Base-by-base conservation (phyloP, 1,140 invertebrate genomes). In the Meloidogyne floridensis region DNA sequence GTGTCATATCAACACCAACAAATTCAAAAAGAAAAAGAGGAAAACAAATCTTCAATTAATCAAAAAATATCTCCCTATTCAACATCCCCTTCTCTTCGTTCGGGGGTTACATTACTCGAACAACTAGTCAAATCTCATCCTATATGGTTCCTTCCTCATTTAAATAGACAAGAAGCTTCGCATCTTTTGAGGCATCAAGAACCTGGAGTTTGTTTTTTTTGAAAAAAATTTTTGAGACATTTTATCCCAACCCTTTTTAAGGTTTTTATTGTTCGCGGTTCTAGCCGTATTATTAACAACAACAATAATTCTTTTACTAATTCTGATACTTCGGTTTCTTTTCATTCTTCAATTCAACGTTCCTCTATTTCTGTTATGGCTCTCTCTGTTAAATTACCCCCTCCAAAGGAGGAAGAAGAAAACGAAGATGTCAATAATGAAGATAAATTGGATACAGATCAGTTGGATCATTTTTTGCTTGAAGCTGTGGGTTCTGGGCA, bases 111-210 rank as follows among this genome's bases (percentile, higher is more conserved):
- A 42, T 73, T 81, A 54, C 59, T 81, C 1, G 80, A 81, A 54
- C 84, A 85, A 20, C 15, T 97, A 79, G 94, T 95, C 84, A 93
- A 95, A 74, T 95, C 94, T 51, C 95, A 96, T 92, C 94, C 95
- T 18, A 95, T 98, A 84, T 97, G 96, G 96, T 97, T 95, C 91
- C 92, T 97, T 56, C 94, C 95, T 0, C 94, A 95, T n/a, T 94
- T 97, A 32, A 95, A 96, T 87, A 92, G 96, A 75, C 94, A 94
- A 76, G 95, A 95, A 0, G 95, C 95, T 53, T 95, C 96, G 81
- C 95, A 97, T 91, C 92, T 97, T 80, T 93, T 97, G 11, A 95
- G 96, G 91, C 94, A 95, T 87, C 95, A 96, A 90, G 94, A 95
- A 88, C 94, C 95, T 91, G 95, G 95, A 92, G 94, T 75, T 43